Evolutionary conservation across 2,113 vertebrate genomes (phyloP), one percentile per base, ranked within the genome.

Genomic region (Corvus cornix): DNA sequence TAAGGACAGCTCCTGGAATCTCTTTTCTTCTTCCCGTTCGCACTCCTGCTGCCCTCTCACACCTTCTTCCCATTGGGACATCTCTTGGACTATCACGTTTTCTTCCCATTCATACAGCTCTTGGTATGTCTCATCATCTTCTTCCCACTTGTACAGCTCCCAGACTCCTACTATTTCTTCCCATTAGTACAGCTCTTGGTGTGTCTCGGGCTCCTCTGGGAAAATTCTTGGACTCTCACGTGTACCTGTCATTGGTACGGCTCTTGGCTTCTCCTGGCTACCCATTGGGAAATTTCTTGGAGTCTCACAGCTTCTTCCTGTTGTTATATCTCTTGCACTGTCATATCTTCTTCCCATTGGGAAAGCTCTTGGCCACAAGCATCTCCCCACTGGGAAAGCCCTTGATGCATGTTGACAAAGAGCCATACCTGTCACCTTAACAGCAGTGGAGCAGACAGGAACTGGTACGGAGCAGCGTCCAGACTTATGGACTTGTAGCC

Each of bases 381-480:
- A 39, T 7, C 10, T 62, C 30, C 6, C 13, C 14, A 28, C 3
- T 28, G 60, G 37, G 31, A 67, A 26, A 39, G 8, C 4, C 27
- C 43, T 39, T 37, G 52, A 21, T 27, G 13, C 43, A 7, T 48
- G 21, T 48, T 67, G n/a, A 39, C 43, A 58, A 27, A 48, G 22
- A 15, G 16, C 16, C 24, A 4, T 24, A 19, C 12, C 16, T 35
- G 20, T 16, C 15, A 56, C 27, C 2, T 7, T 46, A 26, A 31
- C 16, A 31, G 19, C 16, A 67, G 22, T 26, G 21, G 16, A 39
- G 21, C 27, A 56, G 62, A 24, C 9, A 53, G 26, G 39, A 55
- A 31, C 16, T 9, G 49, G 20, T 35, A 31, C 0, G 1, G 51
- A 56, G 48, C 23, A 52, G 39, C 15, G 19, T 1, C 8, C 15